Evolutionary conservation across 1,140 invertebrate species (phyloP).

Genomic region (Drosophila parvula): DNA sequence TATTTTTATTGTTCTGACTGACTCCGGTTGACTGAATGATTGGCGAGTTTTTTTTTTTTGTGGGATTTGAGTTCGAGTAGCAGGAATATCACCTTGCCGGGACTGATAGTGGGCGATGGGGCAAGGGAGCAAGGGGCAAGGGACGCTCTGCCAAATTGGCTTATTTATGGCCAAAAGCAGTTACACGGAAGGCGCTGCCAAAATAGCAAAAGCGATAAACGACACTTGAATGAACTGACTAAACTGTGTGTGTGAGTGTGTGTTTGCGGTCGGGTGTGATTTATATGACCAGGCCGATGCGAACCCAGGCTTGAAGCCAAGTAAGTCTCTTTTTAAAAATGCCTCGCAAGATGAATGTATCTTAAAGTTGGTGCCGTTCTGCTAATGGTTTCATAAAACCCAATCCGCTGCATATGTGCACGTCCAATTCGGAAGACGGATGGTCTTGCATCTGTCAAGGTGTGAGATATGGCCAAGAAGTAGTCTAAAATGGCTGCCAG

Average conservation of each 20-base stretch:
- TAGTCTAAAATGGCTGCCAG: conserved; percentile 9
- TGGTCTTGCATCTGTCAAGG: conserved; percentile 55
- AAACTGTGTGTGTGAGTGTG: conserved; percentile 20
- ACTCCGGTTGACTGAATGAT: conserved; percentile 58
- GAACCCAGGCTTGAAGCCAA: conserved; percentile 14
- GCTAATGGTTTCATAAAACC: conserved; percentile 56
- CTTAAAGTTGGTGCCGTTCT: conserved; percentile 51
- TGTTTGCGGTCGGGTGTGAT: conserved; percentile 31
- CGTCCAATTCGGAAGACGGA: conserved; percentile 47
- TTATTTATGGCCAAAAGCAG: conserved; percentile 72
- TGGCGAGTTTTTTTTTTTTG: conserved; percentile 13
- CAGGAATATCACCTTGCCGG: conserved; percentile 30
- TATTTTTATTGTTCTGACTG: conserved; percentile 76
- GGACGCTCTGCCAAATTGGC: conserved; percentile 66
- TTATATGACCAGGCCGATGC: conserved; percentile 33
- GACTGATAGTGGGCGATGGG: conserved; percentile 14
- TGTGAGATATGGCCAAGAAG: conserved; percentile 43
- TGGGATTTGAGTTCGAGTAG: conserved; percentile 10
- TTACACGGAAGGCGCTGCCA: conserved; percentile 66
- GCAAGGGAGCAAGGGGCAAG: not conserved
- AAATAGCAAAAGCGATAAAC: conserved; percentile 79
- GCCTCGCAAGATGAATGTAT: conserved; percentile 50
- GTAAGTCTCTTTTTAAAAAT: conserved; percentile 46
- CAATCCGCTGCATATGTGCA: conserved; percentile 38
- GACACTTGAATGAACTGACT: conserved; percentile 78